Evolutionary conservation across 2,888 invertebrate genomes (phyloP).

Genomic region (Pachydiplax longipennis): DNA sequence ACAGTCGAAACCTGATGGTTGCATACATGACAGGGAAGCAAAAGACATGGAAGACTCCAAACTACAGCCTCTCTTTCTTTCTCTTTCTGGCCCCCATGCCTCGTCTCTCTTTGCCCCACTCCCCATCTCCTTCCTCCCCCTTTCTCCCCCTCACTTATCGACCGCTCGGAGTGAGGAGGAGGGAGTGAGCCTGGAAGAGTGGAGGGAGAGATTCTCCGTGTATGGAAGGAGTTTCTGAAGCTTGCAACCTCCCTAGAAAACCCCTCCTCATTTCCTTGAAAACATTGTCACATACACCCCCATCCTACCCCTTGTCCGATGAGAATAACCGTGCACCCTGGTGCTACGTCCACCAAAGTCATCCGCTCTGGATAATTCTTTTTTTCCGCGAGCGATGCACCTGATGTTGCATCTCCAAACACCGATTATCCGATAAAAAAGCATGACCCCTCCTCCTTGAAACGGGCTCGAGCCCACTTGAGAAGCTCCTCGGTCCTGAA

Average conservation of each 20-base stretch:
- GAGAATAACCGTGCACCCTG: background rate
- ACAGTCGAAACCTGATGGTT: background rate
- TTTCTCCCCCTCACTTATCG: background rate
- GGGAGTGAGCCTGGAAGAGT: background rate
- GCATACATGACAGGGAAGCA: too few species aligned
- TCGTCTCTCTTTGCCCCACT: background rate
- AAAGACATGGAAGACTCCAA: too few species aligned
- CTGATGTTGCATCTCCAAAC: background rate
- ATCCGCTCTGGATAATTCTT: background rate
- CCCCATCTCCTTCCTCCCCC: background rate
- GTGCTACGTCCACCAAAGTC: too few species aligned
- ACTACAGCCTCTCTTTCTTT: too few species aligned
- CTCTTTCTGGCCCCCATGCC: background rate
- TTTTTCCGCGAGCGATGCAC: background rate
- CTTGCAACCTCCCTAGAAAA: background rate
- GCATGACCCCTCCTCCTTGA: background rate
- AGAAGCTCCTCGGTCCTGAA: too few species aligned
- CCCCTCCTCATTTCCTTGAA: background rate
- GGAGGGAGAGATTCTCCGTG: constrained; percentile 49
- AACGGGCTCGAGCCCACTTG: too few species aligned
- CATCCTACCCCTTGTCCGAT: background rate
- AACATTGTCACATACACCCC: background rate
- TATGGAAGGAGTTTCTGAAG: constrained; percentile 52
- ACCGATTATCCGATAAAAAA: background rate
- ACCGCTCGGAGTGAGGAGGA: background rate